Base-by-base conservation (phyloP, 2,113 vertebrate genomes). In the Cyanoramphus novaezelandiae region DNA sequence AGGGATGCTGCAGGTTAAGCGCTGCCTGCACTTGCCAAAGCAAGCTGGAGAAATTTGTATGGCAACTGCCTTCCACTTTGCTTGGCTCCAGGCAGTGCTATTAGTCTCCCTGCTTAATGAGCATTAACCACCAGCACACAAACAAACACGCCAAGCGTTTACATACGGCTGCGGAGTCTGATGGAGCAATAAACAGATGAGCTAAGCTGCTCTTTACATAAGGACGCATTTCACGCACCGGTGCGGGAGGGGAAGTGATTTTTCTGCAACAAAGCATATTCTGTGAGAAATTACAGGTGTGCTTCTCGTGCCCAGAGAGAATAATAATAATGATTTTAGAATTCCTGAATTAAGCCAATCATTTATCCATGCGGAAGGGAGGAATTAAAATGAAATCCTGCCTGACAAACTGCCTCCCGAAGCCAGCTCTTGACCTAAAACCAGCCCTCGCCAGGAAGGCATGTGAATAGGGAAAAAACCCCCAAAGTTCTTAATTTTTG, bases 341-440 rank as follows among this genome's bases (percentile, higher is more conserved):
- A 96, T 74, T 95, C 96, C 96, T 91, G 75, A 97, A 93, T 84
- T 83, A 91, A 97, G 86, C 77, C 50, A 83, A 71, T 91, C 92
- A 68, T 95, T 97, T 93, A 90, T 94, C 82, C 93, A 77, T 27
- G 89, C 65, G 83, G 20, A 2, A 24, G 8, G 28, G 33, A 19
- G 28, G 16, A 49, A 37, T 11, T 13, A 10, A 55, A 91, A 46
- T 27, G 20, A 64, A 96, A 96, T 91, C 86, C 95, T 96, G 95
- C 88, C 86, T 53, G 85, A 96, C 93, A 90, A 93, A 94, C 84
- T 97, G 90, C 91, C 82, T 92, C 81, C 88, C 67, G 76, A 97
- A 97, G 96, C 87, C 81, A 96, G 92, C 84, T 95, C 95, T 92
- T 90, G 89, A 96, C 91, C 93, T 92, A 50, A 87, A 94, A 93